Conservation (phyloP, 2,888 invertebrate species). For the Aelia acuminata region DNA sequence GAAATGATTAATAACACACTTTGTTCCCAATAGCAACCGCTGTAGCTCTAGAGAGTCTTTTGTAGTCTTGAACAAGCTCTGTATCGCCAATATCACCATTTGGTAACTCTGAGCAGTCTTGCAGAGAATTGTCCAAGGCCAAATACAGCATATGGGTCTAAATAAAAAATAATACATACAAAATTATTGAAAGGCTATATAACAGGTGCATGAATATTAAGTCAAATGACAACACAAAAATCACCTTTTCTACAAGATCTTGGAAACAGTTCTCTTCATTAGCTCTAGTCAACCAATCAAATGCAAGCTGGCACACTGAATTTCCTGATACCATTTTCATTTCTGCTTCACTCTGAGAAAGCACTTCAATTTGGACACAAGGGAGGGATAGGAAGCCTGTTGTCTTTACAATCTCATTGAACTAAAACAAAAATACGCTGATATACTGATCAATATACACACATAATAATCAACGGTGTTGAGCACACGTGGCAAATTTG, state of each 20-base stretch:
- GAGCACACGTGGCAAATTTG: too few species aligned
- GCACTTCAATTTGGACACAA: conserved; percentile 80
- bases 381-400: conserved; percentile 78
- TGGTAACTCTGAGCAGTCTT: conserved; percentile 85
- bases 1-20: conserved; percentile 53
- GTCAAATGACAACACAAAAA: conserved; percentile 9
- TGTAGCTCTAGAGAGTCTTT: conserved; percentile 71
- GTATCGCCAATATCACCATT: conserved; percentile 77
- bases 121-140: conserved; percentile 81
- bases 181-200: not conserved
- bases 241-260: conserved; percentile 74
- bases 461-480: too few species aligned
- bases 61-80: conserved; percentile 84
- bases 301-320: conserved; percentile 76
- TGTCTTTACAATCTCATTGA: conserved; percentile 76
- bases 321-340: conserved; percentile 73
- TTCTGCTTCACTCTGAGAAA: conserved; percentile 81
- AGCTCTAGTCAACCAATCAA: conserved; percentile 75
- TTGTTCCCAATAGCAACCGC: conserved; percentile 60
- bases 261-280: conserved; percentile 68
- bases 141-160: conserved; percentile 82
- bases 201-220: not conserved
- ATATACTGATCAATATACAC: too few species aligned
- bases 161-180: conserved; percentile 40
- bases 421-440: conserved; percentile 70